phyloP scores from a whole-genome alignment of 1,140 invertebrate species.

The Brachystomella parvula region DNA sequence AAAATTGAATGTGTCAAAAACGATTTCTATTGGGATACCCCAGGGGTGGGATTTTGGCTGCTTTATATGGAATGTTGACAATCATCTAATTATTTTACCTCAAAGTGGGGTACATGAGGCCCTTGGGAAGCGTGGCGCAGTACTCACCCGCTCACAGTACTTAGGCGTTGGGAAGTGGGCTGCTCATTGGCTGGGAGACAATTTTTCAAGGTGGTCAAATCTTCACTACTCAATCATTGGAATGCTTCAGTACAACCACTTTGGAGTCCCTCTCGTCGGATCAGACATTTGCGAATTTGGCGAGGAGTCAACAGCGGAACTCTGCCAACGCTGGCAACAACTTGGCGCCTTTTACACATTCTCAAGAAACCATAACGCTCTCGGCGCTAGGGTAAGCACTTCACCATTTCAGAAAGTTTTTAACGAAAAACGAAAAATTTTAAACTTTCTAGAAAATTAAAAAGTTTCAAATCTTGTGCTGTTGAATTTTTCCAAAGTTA shows the following conservation, averaged over 20 bases:
- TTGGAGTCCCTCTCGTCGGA: constrained; percentile 45
- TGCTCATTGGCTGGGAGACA: constrained; percentile 53
- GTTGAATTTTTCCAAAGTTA: constrained; percentile 4
- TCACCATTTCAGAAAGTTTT: not conserved
- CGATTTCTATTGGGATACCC: too few species aligned
- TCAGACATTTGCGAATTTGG: constrained; percentile 38
- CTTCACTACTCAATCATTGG: constrained; percentile 45
- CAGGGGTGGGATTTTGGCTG: too few species aligned
- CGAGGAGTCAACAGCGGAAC: constrained; percentile 1
- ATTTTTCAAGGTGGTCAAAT: constrained; percentile 48
- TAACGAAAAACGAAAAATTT: too few species aligned
- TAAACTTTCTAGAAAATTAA: too few species aligned
- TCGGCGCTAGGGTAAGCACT: constrained; percentile 40
- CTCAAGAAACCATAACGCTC: constrained; percentile 64
- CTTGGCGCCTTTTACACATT: constrained; percentile 78
- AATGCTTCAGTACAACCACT: constrained; percentile 45
- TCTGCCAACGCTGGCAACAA: constrained; percentile 61
- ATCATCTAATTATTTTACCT: too few species aligned
- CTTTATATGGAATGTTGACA: too few species aligned
- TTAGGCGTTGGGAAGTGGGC: constrained; percentile 49
- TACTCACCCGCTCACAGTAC: constrained; percentile 50
- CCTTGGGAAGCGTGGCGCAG: constrained; percentile 38
- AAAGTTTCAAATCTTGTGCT: not conserved
- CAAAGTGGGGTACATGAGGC: constrained; percentile 45
- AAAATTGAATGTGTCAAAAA: too few species aligned